phyloP scores from a whole-genome alignment of 2,797 vertebrate genomes.

The Halcyon badia region DNA sequence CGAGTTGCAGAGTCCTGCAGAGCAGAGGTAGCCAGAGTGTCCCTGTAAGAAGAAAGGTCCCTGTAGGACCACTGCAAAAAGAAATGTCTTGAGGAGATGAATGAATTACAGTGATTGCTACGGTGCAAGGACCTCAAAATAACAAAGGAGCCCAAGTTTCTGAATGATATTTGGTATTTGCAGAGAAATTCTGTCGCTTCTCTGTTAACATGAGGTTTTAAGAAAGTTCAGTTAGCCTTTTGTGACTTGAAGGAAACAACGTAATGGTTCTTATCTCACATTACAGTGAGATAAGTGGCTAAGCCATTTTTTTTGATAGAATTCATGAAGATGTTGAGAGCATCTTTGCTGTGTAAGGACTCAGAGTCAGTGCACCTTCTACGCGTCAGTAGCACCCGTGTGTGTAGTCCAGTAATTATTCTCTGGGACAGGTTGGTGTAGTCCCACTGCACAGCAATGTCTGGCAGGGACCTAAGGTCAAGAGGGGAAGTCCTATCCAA shows the following conservation, averaged over 20 bases:
- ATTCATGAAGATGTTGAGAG: neutral
- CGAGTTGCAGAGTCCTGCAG: neutral
- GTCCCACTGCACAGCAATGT: neutral
- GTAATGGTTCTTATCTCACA: neutral
- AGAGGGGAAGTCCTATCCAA: neutral
- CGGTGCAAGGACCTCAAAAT: neutral
- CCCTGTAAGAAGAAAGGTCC: neutral
- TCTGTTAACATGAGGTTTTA: neutral
- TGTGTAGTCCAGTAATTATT: neutral
- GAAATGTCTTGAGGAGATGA: neutral
- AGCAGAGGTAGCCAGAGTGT: neutral
- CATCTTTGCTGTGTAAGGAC: neutral
- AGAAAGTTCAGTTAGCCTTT: neutral
- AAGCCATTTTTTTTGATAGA: neutral
- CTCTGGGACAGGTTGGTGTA: neutral
- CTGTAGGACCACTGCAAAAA: neutral
- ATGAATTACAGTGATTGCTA: neutral
- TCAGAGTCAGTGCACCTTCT: neutral
- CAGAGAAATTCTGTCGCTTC: neutral
- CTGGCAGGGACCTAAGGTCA: neutral
- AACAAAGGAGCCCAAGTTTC: neutral
- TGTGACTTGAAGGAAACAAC: neutral
- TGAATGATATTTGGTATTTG: neutral
- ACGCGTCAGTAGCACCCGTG: accelerated
- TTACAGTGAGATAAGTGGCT: neutral